Evolutionary conservation across 2,797 vertebrate genomes (phyloP).

Genomic region (Choloepus didactylus): DNA sequence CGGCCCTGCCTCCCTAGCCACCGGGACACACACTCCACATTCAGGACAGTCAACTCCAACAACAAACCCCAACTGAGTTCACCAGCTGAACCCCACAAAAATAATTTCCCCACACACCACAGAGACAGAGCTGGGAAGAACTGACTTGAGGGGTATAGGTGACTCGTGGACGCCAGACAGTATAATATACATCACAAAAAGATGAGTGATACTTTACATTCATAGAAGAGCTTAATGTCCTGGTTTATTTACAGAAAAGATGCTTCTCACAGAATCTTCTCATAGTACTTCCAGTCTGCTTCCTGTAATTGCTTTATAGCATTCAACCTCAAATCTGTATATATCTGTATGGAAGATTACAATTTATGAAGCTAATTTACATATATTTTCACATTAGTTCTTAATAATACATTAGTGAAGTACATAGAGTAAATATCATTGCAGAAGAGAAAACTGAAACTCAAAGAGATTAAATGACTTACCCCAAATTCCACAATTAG

Average conservation of each 20-base stretch:
- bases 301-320: background rate
- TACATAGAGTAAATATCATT: background rate
- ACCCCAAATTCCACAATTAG: background rate
- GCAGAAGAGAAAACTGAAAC: background rate
- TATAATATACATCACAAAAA: background rate
- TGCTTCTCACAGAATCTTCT: slow-evolving; percentile 4
- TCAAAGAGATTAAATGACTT: slow-evolving; percentile 13
- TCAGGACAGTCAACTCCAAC: too few species aligned
- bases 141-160: too few species aligned
- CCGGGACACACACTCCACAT: too few species aligned
- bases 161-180: background rate
- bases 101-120: too few species aligned
- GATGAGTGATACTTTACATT: background rate
- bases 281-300: background rate
- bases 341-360: background rate
- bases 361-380: slow-evolving; percentile 7
- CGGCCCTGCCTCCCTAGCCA: too few species aligned
- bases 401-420: background rate
- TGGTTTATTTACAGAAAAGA: background rate
- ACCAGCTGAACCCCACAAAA: too few species aligned
- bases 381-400: slow-evolving; percentile 9
- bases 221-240: background rate
- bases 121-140: too few species aligned
- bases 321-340: background rate
- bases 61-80: too few species aligned